Conservation (phyloP, 2,888 invertebrate genomes). For the Temnothorax ravouxi region DNA sequence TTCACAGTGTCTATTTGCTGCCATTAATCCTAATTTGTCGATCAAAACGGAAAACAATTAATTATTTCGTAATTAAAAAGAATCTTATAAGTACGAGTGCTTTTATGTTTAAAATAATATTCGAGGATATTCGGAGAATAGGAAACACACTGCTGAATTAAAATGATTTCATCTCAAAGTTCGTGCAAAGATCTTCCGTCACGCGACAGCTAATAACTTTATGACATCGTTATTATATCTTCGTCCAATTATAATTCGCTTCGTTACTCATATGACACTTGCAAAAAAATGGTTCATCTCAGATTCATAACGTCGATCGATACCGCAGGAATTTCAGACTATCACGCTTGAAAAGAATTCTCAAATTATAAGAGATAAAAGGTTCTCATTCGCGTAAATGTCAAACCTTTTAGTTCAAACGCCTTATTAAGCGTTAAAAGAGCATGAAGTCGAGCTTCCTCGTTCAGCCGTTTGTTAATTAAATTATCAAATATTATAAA, state of each 20-base stretch:
- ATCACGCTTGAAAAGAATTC: background rate
- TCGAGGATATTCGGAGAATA: background rate
- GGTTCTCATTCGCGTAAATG: background rate
- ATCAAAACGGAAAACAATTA: background rate
- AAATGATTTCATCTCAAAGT: conserved; percentile 79
- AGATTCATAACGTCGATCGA: background rate
- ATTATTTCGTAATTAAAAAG: conserved; percentile 1
- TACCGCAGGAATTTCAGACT: background rate
- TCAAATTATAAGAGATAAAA: conserved; percentile 30
- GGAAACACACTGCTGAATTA: conserved; percentile 67
- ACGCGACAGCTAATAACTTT: conserved; percentile 57
- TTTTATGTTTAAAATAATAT: conserved; percentile 58
- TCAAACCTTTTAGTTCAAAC: conserved; percentile 17
- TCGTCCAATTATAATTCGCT: conserved; percentile 21
- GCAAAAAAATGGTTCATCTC: conserved; percentile 19
- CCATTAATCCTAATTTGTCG: background rate
- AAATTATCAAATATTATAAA: background rate
- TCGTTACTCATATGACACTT: conserved; percentile 12
- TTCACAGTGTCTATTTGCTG: background rate
- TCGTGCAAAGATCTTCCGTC: conserved; percentile 65
- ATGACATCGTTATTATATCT: conserved; percentile 29
- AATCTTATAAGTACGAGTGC: conserved; percentile 4
- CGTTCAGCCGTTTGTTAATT: conserved; percentile 16
- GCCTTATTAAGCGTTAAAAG: conserved; percentile 14
- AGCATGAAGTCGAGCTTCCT: background rate